Evolutionary conservation across 1,140 invertebrate genomes (phyloP), one percentile per base, ranked within the genome.

Genomic region (Parapsyche elsis): DNA sequence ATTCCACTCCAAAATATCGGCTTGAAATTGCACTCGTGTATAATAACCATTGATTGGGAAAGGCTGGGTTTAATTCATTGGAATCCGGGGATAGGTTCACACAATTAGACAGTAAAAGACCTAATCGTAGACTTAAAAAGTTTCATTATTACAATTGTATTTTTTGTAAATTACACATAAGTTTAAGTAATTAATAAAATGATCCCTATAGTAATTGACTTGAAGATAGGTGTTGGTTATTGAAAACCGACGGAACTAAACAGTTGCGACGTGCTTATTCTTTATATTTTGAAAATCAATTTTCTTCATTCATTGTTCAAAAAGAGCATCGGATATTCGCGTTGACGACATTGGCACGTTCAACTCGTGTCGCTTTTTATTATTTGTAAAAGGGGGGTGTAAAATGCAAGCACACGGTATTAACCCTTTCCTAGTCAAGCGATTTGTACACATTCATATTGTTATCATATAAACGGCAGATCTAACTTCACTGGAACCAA

Each of bases 161-260:
- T n/a, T 24, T 76, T 59, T 38, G 19, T 76, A 76, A 53, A 57
- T 77, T 77, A 77, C 57, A 64, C 57, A 26, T 75, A 75, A 61
- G 75, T 77, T 70, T 78, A 78, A 77, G 76, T 77, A 64, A 78
- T 78, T 79, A 73, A 79, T 81, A 80, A 88, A 88, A 91, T 92
- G 91, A 91, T 92, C 91, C 91, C 91, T 91, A 91, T 89, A 90
- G 87, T 92, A 92, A 92, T 92, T 92, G 91, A 92, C 91, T 91
- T 91, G 90, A 90, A 91, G 88, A 91, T 91, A 90, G 64, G 86
- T 81, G 81, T 79, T 83, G 76, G 79, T 81, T 82, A 64, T 64
- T 26, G 30, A n/a, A 78, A 83, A 78, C 79, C 81, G 79, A 80
- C 81, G 81, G 81, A 80, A 74, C 75, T 78, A 74, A 73, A 71